A percentile compares a stretch with the other conserved stretches of the same genome.
These are phyloP conservation scores for Microchirus variegatus DNA, from an alignment of 2,797 vertebrate genomes.

Conservation along the genomic window DNA sequence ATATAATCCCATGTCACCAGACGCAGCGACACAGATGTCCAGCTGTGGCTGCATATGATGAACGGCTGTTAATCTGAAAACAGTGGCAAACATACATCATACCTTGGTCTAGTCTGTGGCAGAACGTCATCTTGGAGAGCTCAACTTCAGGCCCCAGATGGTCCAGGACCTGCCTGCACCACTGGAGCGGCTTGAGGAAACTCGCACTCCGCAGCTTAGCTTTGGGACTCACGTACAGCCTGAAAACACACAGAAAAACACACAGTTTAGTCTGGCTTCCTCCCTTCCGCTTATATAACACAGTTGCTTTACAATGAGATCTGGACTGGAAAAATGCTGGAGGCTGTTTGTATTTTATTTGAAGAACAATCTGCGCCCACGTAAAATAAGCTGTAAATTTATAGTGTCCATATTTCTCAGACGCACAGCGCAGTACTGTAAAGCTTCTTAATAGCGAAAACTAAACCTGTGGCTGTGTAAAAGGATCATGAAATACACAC, in stretches of 20 bases:
- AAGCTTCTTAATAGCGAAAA: slow-evolving; percentile 9
- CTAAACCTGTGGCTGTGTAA: background rate
- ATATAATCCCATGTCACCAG: slow-evolving; percentile 51
- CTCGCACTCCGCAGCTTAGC: slow-evolving; percentile 78
- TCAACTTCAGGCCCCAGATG: slow-evolving; percentile 92
- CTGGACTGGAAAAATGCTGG: background rate
- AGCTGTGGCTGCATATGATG: slow-evolving; percentile 25
- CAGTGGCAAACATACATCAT: slow-evolving; percentile 48
- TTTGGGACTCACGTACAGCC: slow-evolving; percentile 90
- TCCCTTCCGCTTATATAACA: slow-evolving; percentile 2
- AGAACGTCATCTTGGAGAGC: slow-evolving; percentile 92
- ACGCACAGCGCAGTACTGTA: background rate
- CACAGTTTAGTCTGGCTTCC: slow-evolving; percentile 5
- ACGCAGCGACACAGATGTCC: slow-evolving; percentile 34
- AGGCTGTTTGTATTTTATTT: slow-evolving; percentile 2
- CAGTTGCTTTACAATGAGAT: background rate
- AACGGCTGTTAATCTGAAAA: slow-evolving; percentile 33
- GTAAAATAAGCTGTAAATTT: slow-evolving; percentile 26
- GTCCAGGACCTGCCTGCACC: slow-evolving; percentile 96
- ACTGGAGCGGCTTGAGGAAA: slow-evolving; percentile 88
- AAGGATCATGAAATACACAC: slow-evolving; percentile 9
- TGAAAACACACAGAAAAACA: slow-evolving; percentile 74
- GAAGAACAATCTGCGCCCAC: background rate
- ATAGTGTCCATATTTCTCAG: slow-evolving; percentile 26
- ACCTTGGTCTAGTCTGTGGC: slow-evolving; percentile 97